Evolutionary conservation across 2,797 vertebrate species (phyloP), one percentile per base, ranked within the genome.

Genomic region (Acestrorhynchus altus): DNA sequence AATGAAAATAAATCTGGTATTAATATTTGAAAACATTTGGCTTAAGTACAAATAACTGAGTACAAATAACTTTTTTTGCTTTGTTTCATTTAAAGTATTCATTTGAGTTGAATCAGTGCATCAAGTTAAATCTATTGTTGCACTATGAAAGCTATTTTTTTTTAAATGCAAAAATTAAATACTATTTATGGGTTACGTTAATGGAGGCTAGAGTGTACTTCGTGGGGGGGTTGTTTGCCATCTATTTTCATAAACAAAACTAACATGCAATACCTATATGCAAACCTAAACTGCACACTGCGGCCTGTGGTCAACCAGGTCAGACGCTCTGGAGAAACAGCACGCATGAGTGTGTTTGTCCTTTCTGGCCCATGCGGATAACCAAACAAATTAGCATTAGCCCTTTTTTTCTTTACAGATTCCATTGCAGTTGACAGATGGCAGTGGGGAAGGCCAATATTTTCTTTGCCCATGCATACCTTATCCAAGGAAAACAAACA

Each of bases 401-500:
- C 76, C 73, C 81, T 83, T 87, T 87, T 88, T 57, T 67, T 8
- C 61, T 44, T 40, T 65, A 4, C 71, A 86, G 78, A 91, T 92
- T 89, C 86, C 85, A 76, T 80, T 13, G 81, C 78, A 85, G 86
- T 86, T 80, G 85, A 83, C 94, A 92, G 90, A 91, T 90, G 89
- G 89, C 79, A 77, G 49, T 78, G 81, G 92, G 86, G 84, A 87
- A 90, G 90, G 84, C 83, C 88, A 91, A 90, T 88, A 89, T 93
- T 93, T 91, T 93, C 91, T 93, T 92, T 92, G 90, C 89, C 83
- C 87, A 76, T 84, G 84, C 89, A 92, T 85, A 88, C 90, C 91
- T 92, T 90, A 90, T 93, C 90, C 92, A 90, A 90, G 88, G 82
- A 92, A 90, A 93, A 93, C 90, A 94, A 94, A 93, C 91, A 92